Evolutionary conservation across 35 echinoderm and acorn worm genomes (phyloP).

Genomic region (Hemicentrotus pulcherrimus): DNA sequence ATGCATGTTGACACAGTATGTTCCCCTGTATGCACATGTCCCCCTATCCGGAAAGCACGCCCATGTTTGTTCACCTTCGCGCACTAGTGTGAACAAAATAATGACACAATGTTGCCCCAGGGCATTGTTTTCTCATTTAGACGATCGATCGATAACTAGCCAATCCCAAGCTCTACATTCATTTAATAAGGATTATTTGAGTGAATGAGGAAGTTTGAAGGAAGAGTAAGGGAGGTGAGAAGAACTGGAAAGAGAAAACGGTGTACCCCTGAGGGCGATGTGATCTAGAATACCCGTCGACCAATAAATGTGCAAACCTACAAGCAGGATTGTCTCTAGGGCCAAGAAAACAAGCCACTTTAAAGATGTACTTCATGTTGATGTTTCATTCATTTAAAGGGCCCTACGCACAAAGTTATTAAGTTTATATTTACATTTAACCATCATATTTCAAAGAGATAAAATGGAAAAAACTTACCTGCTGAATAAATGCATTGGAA

Average conservation of each 20-base stretch:
- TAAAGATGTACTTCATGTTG: neutral
- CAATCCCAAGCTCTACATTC: neutral
- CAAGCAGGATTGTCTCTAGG: neutral
- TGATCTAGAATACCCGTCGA: neutral
- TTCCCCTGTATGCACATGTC: neutral
- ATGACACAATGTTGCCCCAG: neutral
- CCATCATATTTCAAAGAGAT: no score
- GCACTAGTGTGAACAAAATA: neutral
- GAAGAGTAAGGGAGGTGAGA: neutral
- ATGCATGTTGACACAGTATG: neutral
- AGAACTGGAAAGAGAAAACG: neutral
- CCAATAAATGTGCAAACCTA: neutral
- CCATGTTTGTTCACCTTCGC: slow-evolving; percentile 34
- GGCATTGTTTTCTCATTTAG: slow-evolving; percentile 18
- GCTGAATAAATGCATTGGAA: no score
- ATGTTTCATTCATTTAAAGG: no score
- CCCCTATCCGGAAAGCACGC: neutral
- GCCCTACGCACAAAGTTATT: no score
- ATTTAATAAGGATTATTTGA: slow-evolving; percentile 14
- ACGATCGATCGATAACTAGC: neutral
- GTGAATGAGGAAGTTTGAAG: neutral
- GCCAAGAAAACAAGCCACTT: neutral
- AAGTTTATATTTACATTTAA: no score
- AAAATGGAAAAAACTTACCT: no score
- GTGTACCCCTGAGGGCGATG: neutral